These are phyloP conservation scores for Amyelois transitella DNA, from an alignment of 1,140 invertebrate species.

Conservation along the genomic window DNA sequence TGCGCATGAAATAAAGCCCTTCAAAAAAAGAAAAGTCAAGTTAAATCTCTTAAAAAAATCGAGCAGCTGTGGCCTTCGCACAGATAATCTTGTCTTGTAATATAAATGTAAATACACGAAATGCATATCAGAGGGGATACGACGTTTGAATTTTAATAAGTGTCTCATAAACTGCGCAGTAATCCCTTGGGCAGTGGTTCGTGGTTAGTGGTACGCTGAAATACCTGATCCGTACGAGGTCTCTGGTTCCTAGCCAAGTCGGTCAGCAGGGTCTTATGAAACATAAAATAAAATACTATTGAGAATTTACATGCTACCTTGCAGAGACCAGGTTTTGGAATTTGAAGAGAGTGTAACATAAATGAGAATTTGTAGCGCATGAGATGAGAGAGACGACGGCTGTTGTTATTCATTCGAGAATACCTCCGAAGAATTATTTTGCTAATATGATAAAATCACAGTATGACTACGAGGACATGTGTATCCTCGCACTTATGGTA, in stretches of 20 bases:
- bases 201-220: background rate
- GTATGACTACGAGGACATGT: too few relatives aligned
- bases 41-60: background rate
- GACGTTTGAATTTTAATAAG: background rate
- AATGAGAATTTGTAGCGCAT: too few relatives aligned
- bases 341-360: too few relatives aligned
- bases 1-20: background rate
- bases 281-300: too few relatives aligned
- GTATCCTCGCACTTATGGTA: too few relatives aligned
- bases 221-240: background rate
- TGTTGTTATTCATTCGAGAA: too few relatives aligned
- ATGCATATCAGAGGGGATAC: background rate
- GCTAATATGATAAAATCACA: too few relatives aligned
- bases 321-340: too few relatives aligned
- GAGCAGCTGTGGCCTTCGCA: background rate
- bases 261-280: background rate
- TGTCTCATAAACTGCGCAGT: background rate
- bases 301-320: too few relatives aligned
- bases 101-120: background rate
- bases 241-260: background rate
- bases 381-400: too few relatives aligned
- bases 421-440: too few relatives aligned
- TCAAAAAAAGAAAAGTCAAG: background rate
- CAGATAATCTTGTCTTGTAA: background rate
- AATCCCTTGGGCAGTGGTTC: background rate